A percentile compares a stretch with the other conserved stretches of the same genome.
phyloP scores from a whole-genome alignment of 2,797 vertebrate species.

The Liasis olivaceus region DNA sequence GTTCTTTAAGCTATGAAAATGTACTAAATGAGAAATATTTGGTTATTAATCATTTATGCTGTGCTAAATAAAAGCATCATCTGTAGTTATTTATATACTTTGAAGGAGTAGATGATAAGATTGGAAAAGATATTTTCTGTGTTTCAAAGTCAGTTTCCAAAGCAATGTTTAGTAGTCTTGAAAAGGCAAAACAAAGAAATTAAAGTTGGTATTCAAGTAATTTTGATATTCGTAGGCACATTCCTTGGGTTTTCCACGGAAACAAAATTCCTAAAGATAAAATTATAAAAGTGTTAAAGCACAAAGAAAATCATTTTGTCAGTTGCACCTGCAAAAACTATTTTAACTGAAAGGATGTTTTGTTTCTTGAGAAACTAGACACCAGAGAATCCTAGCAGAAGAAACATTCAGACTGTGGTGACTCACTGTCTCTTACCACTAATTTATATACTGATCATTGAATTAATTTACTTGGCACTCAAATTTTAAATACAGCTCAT shows the following conservation, averaged over 20 bases:
- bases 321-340: background rate
- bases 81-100: background rate
- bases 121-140: background rate
- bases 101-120: background rate
- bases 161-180: background rate
- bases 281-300: background rate
- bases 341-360: background rate
- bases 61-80: background rate
- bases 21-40: background rate
- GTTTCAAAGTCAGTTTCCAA: background rate
- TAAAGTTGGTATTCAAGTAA: background rate
- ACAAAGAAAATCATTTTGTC: background rate
- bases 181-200: background rate
- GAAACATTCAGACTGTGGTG: background rate
- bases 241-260: background rate
- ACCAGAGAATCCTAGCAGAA: background rate
- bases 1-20: conserved; percentile 33
- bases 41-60: background rate
- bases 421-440: background rate
- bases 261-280: background rate
- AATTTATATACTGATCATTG: background rate
- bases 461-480: background rate
- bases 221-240: background rate
- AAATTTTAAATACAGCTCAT: background rate
- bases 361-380: background rate